These are phyloP conservation scores for Carterocephalus palaemon DNA, from an alignment of 2,888 invertebrate genomes.

Conservation along the genomic window DNA sequence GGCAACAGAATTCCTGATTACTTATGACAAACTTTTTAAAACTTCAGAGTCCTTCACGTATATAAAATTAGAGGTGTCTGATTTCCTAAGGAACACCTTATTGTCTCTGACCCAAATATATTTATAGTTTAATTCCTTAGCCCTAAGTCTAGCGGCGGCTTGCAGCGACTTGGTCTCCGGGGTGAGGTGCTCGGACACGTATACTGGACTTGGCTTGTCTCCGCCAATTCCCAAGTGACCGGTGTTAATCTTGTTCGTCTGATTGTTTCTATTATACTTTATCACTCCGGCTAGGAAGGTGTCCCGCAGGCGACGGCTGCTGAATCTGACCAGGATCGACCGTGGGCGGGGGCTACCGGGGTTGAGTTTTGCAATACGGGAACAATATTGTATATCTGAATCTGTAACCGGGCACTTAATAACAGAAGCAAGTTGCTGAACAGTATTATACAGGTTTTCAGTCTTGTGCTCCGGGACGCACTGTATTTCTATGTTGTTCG, in stretches of 20 bases:
- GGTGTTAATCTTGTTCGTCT: constrained; percentile 25
- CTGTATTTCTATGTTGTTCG: constrained; percentile 25
- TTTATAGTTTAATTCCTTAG: constrained; percentile 23
- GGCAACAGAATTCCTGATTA: no score
- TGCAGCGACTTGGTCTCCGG: constrained; percentile 26
- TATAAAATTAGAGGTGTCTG: constrained; percentile 7
- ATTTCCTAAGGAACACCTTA: constrained; percentile 26
- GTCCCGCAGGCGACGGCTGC: constrained; percentile 24
- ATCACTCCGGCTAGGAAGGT: constrained; percentile 23
- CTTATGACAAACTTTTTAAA: no score
- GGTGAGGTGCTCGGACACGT: constrained; percentile 5
- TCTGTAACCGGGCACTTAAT: constrained; percentile 20
- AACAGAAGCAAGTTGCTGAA: constrained; percentile 15
- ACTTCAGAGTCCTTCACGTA: neutral
- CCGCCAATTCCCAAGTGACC: constrained; percentile 20
- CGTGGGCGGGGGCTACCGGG: constrained; percentile 20
- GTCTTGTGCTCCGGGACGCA: constrained; percentile 25
- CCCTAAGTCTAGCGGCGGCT: constrained; percentile 23
- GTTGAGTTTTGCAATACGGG: constrained; percentile 25
- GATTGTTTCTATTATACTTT: constrained; percentile 26
- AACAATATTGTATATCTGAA: constrained; percentile 20
- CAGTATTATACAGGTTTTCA: constrained; percentile 21
- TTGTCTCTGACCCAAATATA: constrained; percentile 29
- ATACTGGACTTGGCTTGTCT: constrained; percentile 20
- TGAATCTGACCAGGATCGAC: constrained; percentile 28